phyloP scores from a whole-genome alignment of 2,797 vertebrate genomes.

The Lateolabrax maculatus region DNA sequence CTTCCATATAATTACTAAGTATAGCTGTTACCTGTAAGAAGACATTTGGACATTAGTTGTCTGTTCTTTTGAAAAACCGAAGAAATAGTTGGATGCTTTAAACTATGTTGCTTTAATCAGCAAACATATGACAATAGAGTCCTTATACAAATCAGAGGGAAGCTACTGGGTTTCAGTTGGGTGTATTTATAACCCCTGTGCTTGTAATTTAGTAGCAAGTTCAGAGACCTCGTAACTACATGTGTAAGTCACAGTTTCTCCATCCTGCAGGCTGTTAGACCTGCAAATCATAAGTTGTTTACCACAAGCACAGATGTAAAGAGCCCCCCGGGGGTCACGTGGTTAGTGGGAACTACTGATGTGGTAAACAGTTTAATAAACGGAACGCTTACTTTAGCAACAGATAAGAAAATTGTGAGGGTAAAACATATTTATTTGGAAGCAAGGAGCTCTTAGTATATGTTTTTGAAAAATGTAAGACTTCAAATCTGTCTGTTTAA shows the following conservation, averaged over 20 bases:
- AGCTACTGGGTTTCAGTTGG: neutral
- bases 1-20: conserved; percentile 48
- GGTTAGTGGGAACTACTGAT: neutral
- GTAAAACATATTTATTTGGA: neutral
- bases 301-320: conserved; percentile 33
- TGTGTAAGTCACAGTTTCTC: neutral
- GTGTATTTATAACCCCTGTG: conserved; percentile 49
- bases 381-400: neutral
- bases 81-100: neutral
- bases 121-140: conserved; percentile 13
- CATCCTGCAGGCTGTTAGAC: conserved; percentile 19
- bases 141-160: conserved; percentile 9
- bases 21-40: conserved; percentile 19
- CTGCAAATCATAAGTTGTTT: conserved; percentile 24
- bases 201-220: conserved; percentile 59
- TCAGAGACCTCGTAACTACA: conserved; percentile 40
- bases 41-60: neutral
- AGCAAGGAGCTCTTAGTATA: neutral
- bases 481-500: neutral
- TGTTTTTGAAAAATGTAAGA: neutral
- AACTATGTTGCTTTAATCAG: neutral
- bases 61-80: neutral
- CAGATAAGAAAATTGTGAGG: neutral
- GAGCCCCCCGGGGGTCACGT: neutral
- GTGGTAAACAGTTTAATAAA: conserved; percentile 12